A percentile compares a stretch with the other conserved stretches of the same genome.
These are phyloP conservation scores for Oryzias curvinotus DNA, from an alignment of 2,113 vertebrate species.

Conservation along the genomic window DNA sequence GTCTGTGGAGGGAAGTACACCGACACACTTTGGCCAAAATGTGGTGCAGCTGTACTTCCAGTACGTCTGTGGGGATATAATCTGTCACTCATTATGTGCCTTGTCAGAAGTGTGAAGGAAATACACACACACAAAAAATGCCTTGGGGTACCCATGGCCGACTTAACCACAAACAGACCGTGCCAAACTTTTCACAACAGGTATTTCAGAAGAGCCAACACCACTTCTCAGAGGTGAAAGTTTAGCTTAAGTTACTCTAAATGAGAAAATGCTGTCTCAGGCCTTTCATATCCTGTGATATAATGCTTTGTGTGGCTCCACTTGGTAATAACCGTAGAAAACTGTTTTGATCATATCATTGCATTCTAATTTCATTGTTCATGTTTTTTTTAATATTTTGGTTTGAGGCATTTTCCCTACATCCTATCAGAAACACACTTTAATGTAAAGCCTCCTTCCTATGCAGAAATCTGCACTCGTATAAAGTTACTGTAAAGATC, in stretches of 20 bases:
- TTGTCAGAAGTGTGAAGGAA: constrained; percentile 78
- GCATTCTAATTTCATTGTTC: constrained; percentile 75
- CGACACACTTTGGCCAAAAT: constrained; percentile 22
- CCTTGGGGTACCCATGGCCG: constrained; percentile 65
- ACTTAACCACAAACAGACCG: constrained; percentile 81
- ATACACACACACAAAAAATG: constrained; percentile 54
- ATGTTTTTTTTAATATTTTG: constrained; percentile 46
- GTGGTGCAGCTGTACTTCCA: constrained; percentile 23
- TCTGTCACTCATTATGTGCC: constrained; percentile 72
- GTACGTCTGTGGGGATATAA: constrained; percentile 57
- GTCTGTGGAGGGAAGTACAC: constrained; percentile 1
- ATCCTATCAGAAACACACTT: constrained; percentile 70
- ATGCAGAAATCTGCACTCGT: constrained; percentile 19
- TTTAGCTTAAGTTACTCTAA: constrained; percentile 80
- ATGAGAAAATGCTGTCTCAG: constrained; percentile 79
- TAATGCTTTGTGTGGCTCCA: constrained; percentile 37
- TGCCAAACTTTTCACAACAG: constrained; percentile 72
- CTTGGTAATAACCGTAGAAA: constrained; percentile 68
- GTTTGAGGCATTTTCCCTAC: constrained; percentile 65
- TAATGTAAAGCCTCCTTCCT: constrained; percentile 34
- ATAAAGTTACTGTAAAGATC: constrained; percentile 21
- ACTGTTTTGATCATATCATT: constrained; percentile 77
- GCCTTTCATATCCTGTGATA: constrained; percentile 74
- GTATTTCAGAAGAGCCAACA: constrained; percentile 67
- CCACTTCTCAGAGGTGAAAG: constrained; percentile 61